Evolutionary conservation across 2,797 vertebrate species (phyloP), one percentile per base, ranked within the genome.

Genomic region (Pseudotriccus pelzelni): DNA sequence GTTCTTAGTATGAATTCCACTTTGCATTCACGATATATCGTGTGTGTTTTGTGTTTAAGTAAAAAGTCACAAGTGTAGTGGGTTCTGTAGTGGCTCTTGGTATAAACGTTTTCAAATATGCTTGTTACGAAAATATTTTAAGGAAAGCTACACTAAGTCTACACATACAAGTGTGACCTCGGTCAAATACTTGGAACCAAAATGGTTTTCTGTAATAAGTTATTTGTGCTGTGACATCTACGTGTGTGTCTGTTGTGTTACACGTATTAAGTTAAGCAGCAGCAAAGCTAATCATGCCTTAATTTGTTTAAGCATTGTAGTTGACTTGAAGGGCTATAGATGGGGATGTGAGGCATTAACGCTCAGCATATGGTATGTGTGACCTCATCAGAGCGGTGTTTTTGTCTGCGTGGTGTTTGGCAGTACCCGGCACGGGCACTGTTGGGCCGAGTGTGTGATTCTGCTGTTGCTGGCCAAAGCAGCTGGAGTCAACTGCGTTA

Each of bases 351-450:
- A 91, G 91, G 83, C 67, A 74, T 77, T 93, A 76, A 90, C 76
- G 74, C 37, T 67, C 56, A 68, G 74, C 75, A 88, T 89, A 89
- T 73, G 86, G 68, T 86, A 59, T 75, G 80, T 1, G 25, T 93
- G 80, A 90, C 78, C 87, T 95, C 85, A 89, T 83, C 83, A 43
- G 74, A 37, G 36, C 90, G 76, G 83, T 81, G 84, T 81, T 92
- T 94, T 81, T 96, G 81, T 94, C 89, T 87, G 95, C 32, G 39
- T 76, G 68, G 84, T 89, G 84, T 76, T 92, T 82, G 94, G 80
- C 90, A 79, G 70, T 87, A 44, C 88, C 74, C 20, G 12, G 60
- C 90, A 68, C 41, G 2, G 70, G 83, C 46, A 19, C 82, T 63
- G 2, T 7, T 50, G 56, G 64, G 37, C 81, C 87, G 21, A 37